Percentiles rank a stretch among this genome's conserved stretches.
phyloP scores from a whole-genome alignment of 2,888 invertebrate species.

The Andrena minutula region DNA sequence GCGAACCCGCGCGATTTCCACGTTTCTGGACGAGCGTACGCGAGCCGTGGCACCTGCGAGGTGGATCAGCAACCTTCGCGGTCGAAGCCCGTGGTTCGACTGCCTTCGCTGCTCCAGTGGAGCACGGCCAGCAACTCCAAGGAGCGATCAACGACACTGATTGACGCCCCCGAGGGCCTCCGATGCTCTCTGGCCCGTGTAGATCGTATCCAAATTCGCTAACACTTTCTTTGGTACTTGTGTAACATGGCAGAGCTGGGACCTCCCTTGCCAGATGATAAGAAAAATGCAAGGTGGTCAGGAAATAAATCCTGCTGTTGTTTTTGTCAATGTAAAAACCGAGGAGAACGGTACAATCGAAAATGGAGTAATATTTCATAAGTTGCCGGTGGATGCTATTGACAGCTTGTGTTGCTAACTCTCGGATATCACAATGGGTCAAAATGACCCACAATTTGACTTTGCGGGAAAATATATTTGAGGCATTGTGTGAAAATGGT shows the following conservation, averaged over 20 bases:
- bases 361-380: too few species aligned
- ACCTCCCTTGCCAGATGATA: too few species aligned
- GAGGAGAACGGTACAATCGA: too few species aligned
- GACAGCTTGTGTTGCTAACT: too few species aligned
- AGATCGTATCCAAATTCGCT: neutral
- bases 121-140: conserved; percentile 47
- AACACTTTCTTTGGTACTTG: neutral
- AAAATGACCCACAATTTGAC: too few species aligned
- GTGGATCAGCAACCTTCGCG: conserved; percentile 68
- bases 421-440: too few species aligned
- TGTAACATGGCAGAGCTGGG: neutral
- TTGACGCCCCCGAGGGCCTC: conserved; percentile 43
- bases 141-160: conserved; percentile 40
- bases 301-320: too few species aligned
- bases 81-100: conserved; percentile 77
- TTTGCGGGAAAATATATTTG: too few species aligned
- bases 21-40: conserved; percentile 14
- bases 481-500: too few species aligned
- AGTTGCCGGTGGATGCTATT: too few species aligned
- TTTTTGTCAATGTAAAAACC: too few species aligned
- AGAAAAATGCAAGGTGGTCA: too few species aligned
- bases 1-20: conserved; percentile 12
- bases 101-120: conserved; percentile 65
- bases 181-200: neutral
- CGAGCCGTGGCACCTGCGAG: conserved; percentile 26